Base-by-base conservation (phyloP, 2,888 invertebrate species). In the Barypeithes pellucidus region DNA sequence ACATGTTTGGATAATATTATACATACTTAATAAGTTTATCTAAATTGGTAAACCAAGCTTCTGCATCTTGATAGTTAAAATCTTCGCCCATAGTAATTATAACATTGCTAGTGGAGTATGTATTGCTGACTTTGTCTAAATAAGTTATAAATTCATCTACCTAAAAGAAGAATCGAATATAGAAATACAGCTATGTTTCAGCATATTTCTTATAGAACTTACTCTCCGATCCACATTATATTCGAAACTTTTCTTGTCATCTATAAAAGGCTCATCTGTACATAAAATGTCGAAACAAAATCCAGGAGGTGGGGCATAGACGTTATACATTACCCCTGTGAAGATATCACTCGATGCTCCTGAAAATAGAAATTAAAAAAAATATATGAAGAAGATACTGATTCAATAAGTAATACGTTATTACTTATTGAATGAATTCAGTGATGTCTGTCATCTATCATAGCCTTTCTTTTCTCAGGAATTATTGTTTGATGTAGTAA, bases 271-370 rank as follows among this genome's bases (percentile, higher is more conserved):
- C 57, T 93, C 93, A 82, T 96, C 95, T 0, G 85, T 84, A 82
- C 98, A 98, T 0, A 95, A 88, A 4, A 93, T 89, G 83, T 99
- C 98, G 84, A 96, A 99, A 82, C 98, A 98, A 85, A 97, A 98
- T 0, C 97, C 97, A 5, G 90, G 88, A 0, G 98, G 98, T 0
- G 96, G 93, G 0, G 90, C 90, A 83, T 97, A 97, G 0, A 90
- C 91, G 80, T 96, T 95, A 84, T 89, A 94, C 11, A 97, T 87
- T 0, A 93, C 92, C 0, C 96, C 94, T 0, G 81, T 81, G 63
- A 81, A 81, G 24, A 81, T 80, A n/a, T 81, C 90, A 0, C 93
- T 89, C 0, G 88, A 80, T 29, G 90, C 88, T 0, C 91, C 92
- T 91, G 72, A 43, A 82, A 79, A 16, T 14, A 54, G 41, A 61